Evolutionary conservation across 2,888 invertebrate genomes (phyloP).

Genomic region (Pollenia amentaria): DNA sequence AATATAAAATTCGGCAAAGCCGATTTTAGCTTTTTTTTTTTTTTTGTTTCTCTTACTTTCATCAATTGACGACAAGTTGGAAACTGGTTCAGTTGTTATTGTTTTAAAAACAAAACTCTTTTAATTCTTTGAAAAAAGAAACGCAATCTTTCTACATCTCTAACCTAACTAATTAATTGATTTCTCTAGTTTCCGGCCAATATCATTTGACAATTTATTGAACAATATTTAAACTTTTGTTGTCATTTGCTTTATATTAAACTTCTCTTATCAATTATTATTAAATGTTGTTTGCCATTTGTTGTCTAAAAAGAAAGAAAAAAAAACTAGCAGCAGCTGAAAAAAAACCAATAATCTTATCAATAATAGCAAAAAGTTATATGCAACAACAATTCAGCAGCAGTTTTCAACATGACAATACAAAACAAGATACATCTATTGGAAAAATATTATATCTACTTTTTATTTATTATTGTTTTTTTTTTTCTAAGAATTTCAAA

Average conservation of each 20-base stretch:
- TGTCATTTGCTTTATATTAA: neutral
- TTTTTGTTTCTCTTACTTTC: too few species aligned
- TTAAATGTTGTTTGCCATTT: slow-evolving; percentile 13
- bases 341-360: slow-evolving; percentile 41
- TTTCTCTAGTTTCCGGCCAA: slow-evolving; percentile 54
- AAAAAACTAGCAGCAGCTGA: neutral
- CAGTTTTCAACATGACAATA: neutral
- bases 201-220: slow-evolving; percentile 37
- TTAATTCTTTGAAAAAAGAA: neutral
- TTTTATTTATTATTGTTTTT: too few species aligned
- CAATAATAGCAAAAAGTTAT: neutral
- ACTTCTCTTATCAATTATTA: slow-evolving; percentile 3
- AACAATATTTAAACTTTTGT: slow-evolving; percentile 6
- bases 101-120: too few species aligned
- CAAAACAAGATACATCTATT: too few species aligned
- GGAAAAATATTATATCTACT: too few species aligned
- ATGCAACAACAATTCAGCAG: neutral
- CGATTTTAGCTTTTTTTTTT: too few species aligned
- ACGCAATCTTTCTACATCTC: neutral
- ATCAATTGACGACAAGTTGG: too few species aligned
- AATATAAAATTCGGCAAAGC: too few species aligned
- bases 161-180: slow-evolving; percentile 41
- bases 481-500: slow-evolving; percentile 23
- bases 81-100: too few species aligned
- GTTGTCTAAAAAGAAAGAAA: neutral